A percentile compares a stretch with the other conserved stretches of the same genome.
Evolutionary conservation across 2,113 vertebrate genomes (phyloP).

Genomic region (Archocentrus centrarchus): DNA sequence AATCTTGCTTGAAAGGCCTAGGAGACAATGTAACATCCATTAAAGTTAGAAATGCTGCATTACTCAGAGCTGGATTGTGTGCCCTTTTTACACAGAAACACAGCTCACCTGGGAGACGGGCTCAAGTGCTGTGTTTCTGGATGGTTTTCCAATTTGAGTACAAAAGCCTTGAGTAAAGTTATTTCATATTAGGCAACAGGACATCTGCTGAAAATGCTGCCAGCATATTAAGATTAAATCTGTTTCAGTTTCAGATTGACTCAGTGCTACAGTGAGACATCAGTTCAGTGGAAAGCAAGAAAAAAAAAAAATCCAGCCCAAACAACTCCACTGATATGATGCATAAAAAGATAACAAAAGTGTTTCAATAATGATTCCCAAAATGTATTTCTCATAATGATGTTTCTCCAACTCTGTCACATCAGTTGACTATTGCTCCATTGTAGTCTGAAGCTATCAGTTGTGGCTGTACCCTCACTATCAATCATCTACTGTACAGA

Average conservation of each 20-base stretch:
- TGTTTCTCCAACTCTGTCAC: not conserved
- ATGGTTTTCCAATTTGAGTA: constrained; percentile 51
- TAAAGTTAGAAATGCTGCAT: not conserved
- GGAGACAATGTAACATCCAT: not conserved
- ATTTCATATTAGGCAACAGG: constrained; percentile 50
- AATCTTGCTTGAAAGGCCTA: constrained; percentile 4
- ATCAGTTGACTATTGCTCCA: not conserved
- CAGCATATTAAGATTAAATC: constrained; percentile 45
- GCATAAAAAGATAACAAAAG: constrained; percentile 1
- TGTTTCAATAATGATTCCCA: not conserved
- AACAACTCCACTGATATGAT: constrained; percentile 1
- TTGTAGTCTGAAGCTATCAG: constrained; percentile 34
- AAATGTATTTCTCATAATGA: not conserved
- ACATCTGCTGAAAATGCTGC: constrained; percentile 65
- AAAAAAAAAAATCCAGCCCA: not conserved
- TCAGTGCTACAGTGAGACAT: constrained; percentile 17
- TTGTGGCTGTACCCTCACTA: constrained; percentile 8
- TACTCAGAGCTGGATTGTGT: constrained; percentile 27
- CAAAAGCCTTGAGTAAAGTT: constrained; percentile 60
- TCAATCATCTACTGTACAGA: constrained; percentile 54
- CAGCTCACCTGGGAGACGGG: constrained; percentile 52
- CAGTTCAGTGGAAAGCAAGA: constrained; percentile 16
- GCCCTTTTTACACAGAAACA: constrained; percentile 47
- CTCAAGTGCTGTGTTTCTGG: constrained; percentile 43
- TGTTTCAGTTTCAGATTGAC: constrained; percentile 27